phyloP scores from a whole-genome alignment of 2,888 invertebrate genomes.

The Cactoblastis cactorum region DNA sequence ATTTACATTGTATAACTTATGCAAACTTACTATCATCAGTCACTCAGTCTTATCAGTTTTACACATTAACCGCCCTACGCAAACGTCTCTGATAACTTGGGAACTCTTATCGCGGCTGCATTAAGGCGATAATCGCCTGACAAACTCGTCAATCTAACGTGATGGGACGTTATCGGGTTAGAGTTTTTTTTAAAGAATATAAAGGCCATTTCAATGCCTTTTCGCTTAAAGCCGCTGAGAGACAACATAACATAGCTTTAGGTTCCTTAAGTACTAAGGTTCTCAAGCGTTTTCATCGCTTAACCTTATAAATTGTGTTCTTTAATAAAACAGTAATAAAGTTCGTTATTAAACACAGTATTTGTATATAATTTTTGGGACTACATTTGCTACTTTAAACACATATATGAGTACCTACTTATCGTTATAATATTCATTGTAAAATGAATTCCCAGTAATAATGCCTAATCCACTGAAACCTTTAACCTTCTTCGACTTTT shows the following conservation, averaged over 20 bases:
- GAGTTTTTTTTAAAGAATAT: background rate
- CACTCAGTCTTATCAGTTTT: slow-evolving; percentile 52
- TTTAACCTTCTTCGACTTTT: background rate
- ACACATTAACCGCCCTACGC: slow-evolving; percentile 22
- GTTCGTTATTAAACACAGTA: too few species aligned
- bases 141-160: slow-evolving; percentile 11
- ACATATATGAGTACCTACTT: too few species aligned
- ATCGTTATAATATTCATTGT: too few species aligned
- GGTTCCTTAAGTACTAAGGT: too few species aligned
- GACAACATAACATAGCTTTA: background rate
- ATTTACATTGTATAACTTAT: slow-evolving; percentile 30
- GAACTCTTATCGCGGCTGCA: slow-evolving; percentile 2
- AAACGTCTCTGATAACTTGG: slow-evolving; percentile 4
- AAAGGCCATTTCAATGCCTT: background rate
- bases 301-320: too few species aligned
- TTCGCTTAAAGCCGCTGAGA: background rate
- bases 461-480: background rate
- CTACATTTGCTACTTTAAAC: too few species aligned
- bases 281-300: too few species aligned
- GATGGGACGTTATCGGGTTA: slow-evolving; percentile 12
- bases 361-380: too few species aligned
- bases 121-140: slow-evolving; percentile 10
- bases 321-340: too few species aligned
- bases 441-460: too few species aligned
- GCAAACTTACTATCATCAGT: slow-evolving; percentile 56